Percentiles rank a stretch among this genome's conserved stretches.
phyloP scores from a whole-genome alignment of 1,140 invertebrate genomes.

The Saccostrea echinata region DNA sequence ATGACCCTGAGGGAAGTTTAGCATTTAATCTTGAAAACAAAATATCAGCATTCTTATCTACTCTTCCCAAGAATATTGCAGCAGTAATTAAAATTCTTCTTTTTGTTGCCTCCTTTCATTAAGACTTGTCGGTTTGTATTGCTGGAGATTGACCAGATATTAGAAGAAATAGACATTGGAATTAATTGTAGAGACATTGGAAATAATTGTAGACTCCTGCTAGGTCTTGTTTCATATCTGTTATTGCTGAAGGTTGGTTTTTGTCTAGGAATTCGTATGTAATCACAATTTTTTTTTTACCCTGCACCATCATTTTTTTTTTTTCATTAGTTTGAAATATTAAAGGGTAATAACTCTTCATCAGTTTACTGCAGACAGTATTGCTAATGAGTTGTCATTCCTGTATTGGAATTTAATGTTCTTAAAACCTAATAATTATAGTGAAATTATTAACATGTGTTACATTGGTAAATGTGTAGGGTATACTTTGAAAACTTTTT shows the following conservation, averaged over 20 bases:
- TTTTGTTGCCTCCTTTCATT: not conserved
- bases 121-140: not conserved
- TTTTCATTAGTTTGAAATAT: not conserved
- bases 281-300: too few species aligned
- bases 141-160: not conserved
- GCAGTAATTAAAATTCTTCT: not conserved
- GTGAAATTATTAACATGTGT: too few species aligned
- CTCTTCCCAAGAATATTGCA: not conserved
- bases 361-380: not conserved
- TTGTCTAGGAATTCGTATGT: too few species aligned
- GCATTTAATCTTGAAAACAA: conserved; percentile 4
- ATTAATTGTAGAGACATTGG: not conserved
- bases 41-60: conserved; percentile 5
- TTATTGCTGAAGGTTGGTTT: too few species aligned
- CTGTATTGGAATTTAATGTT: not conserved
- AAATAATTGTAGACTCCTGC: not conserved
- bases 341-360: conserved; percentile 19
- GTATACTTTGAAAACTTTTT: too few species aligned
- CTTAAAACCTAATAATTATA: too few species aligned
- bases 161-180: not conserved
- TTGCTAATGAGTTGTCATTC: not conserved
- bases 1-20: not conserved
- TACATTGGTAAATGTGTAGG: too few species aligned
- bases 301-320: too few species aligned
- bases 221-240: not conserved